Evolutionary conservation across 2,113 vertebrate species (phyloP), one percentile per base, ranked within the genome.

Genomic region (Megaceryle torquata): DNA sequence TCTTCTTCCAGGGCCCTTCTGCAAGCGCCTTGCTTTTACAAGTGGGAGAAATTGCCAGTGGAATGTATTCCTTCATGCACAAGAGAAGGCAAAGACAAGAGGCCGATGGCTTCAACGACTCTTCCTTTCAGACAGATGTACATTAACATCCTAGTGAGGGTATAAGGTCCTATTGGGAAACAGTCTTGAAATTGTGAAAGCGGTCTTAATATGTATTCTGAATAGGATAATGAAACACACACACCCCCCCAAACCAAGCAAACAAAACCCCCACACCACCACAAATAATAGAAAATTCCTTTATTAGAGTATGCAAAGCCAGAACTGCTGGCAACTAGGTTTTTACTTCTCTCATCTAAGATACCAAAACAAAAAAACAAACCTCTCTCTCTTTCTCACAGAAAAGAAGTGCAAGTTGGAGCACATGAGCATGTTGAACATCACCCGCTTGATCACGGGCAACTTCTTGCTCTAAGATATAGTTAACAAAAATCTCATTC

Each of bases 351-450:
- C 16, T 0, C 1, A 16, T 35, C 43, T 13, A 48, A 48, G 33
- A 53, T 59, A 50, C 33, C 14, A 37, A 37, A 77, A 31, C 1
- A 8, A 43, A 75, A n/a, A 14, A 26, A 1, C 0, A 43, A 37
- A 39, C 5, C 2, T 10, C 13, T 17, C 8, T 67, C 20, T 39
- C 8, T 44, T 75, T 63, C 26, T n/a, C 12, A 41, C 5, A 41
- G n/a, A 53, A 61, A 82, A 26, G 22, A 33, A 19, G n/a, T 9
- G 14, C 28, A 31, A 75, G 3, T 15, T 15, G n/a, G 3, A 87
- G 19, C 48, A 65, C 4, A 7, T 1, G 26, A 59, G 5, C 1
- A 1, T 2, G 3, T 3, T 4, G 39, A 79, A 64, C 24, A 75
- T 14, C 20, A 50, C 43, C 8, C 13, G 21, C 24, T 15, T 53